Evolutionary conservation across 1,140 invertebrate genomes (phyloP).

Genomic region (Goniozus legneri): DNA sequence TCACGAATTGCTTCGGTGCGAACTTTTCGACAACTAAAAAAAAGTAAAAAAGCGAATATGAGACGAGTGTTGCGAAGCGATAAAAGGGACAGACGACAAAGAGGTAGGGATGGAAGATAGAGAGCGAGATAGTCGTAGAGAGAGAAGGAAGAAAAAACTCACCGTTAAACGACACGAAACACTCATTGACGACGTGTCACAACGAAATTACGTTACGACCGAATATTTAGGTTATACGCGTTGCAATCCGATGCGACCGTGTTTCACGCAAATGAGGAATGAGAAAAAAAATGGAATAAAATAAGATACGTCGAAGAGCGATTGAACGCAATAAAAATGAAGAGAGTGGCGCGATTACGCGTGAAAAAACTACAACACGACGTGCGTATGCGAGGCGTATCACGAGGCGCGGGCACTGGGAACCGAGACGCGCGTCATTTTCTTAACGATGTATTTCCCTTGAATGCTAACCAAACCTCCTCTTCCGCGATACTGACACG

Average conservation of each 20-base stretch:
- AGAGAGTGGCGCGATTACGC: too few relatives aligned
- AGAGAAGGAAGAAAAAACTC: background rate
- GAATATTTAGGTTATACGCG: conserved; percentile 6
- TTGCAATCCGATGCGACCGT: conserved; percentile 13
- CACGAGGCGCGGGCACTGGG: conserved; percentile 59
- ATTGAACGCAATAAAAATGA: too few relatives aligned
- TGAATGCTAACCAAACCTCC: conserved; percentile 46
- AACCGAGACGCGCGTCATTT: conserved; percentile 60
- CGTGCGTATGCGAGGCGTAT: conserved; percentile 41
- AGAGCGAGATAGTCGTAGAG: too few relatives aligned
- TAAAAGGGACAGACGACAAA: too few relatives aligned
- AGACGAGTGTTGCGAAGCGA: too few relatives aligned
- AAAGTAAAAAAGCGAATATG: too few relatives aligned
- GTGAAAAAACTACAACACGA: too few relatives aligned
- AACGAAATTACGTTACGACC: conserved; percentile 9
- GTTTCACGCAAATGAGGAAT: conserved; percentile 55
- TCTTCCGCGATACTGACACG: conserved; percentile 36
- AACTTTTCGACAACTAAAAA: too few relatives aligned
- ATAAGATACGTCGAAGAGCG: too few relatives aligned
- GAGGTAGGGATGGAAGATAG: too few relatives aligned
- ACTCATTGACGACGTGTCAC: conserved; percentile 28
- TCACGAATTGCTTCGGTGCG: too few relatives aligned
- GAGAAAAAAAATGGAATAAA: conserved; percentile 19
- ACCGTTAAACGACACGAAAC: background rate
- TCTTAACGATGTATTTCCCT: conserved; percentile 45